Conservation (phyloP, 2,888 invertebrate genomes). For the Panzeria rudis region DNA sequence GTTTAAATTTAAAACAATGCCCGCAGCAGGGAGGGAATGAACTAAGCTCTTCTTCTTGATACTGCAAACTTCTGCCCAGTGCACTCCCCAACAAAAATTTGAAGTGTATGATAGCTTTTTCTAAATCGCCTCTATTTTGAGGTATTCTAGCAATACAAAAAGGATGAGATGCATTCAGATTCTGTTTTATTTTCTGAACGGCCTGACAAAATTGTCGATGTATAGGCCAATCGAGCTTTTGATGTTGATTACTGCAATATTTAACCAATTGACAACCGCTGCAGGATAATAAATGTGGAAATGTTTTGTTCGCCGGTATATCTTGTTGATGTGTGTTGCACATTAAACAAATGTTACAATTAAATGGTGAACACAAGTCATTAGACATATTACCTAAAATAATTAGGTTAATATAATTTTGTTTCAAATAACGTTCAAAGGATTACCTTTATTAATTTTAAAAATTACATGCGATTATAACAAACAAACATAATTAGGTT, state of each 20-base stretch:
- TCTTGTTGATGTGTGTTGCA: neutral
- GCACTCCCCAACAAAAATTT: conserved; percentile 74
- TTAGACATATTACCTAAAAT: conserved; percentile 57
- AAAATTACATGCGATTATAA: neutral
- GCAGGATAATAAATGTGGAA: conserved; percentile 82
- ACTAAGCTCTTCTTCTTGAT: conserved; percentile 78
- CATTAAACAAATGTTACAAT: conserved; percentile 73
- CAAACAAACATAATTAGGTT: no score
- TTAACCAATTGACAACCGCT: conserved; percentile 86
- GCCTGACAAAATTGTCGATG: conserved; percentile 86
- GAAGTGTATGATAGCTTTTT: conserved; percentile 74
- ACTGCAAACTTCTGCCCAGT: conserved; percentile 74
- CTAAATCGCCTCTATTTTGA: conserved; percentile 73
- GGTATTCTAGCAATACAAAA: conserved; percentile 74
- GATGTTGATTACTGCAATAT: conserved; percentile 88
- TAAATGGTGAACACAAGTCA: conserved; percentile 68
- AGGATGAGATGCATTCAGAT: conserved; percentile 74
- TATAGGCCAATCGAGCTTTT: conserved; percentile 87
- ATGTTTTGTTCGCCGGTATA: neutral
- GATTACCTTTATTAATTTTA: neutral
- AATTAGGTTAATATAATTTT: neutral
- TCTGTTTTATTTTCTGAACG: conserved; percentile 71
- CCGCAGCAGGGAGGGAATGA: conserved; percentile 77
- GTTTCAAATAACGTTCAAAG: neutral
- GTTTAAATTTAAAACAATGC: conserved; percentile 74